A percentile compares a stretch with the other conserved stretches of the same genome.
These are phyloP conservation scores for Acanthosoma haemorrhoidale DNA, from an alignment of 2,888 invertebrate genomes.

Conservation along the genomic window DNA sequence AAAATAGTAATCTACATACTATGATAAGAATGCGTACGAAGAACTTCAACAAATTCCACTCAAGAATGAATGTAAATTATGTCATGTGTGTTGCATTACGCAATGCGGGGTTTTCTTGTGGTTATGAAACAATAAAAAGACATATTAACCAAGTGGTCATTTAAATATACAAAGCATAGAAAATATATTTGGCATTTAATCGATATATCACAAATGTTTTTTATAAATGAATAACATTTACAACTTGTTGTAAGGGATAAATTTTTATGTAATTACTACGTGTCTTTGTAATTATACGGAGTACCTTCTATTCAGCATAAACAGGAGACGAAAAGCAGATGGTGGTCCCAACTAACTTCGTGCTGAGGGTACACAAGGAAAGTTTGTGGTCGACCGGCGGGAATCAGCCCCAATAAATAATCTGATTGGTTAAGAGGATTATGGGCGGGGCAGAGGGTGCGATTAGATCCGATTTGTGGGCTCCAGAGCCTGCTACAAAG, in stretches of 20 bases:
- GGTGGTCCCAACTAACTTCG: not conserved
- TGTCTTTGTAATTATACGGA: too few relatives aligned
- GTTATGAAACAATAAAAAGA: too few relatives aligned
- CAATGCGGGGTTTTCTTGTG: too few relatives aligned
- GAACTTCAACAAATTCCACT: too few relatives aligned
- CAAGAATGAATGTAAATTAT: too few relatives aligned
- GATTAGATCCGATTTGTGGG: constrained; percentile 10
- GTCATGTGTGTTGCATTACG: too few relatives aligned
- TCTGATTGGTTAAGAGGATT: constrained; percentile 12
- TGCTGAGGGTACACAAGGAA: not conserved
- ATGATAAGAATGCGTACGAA: too few relatives aligned
- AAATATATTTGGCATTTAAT: too few relatives aligned
- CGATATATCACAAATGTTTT: not conserved
- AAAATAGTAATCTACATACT: too few relatives aligned
- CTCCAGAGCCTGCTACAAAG: not conserved
- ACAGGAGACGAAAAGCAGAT: not conserved
- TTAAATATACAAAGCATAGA: too few relatives aligned
- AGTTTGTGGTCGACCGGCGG: not conserved
- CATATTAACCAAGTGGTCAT: too few relatives aligned
- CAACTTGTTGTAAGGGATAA: not conserved
- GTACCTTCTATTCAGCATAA: not conserved
- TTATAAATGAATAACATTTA: not conserved
- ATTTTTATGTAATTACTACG: not conserved
- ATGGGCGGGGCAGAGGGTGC: constrained; percentile 5
- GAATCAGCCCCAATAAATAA: constrained; percentile 10